A percentile compares a stretch with the other conserved stretches of the same genome.
phyloP scores from a whole-genome alignment of 2,888 invertebrate genomes.

The Acanthococcus lagerstroemiae region DNA sequence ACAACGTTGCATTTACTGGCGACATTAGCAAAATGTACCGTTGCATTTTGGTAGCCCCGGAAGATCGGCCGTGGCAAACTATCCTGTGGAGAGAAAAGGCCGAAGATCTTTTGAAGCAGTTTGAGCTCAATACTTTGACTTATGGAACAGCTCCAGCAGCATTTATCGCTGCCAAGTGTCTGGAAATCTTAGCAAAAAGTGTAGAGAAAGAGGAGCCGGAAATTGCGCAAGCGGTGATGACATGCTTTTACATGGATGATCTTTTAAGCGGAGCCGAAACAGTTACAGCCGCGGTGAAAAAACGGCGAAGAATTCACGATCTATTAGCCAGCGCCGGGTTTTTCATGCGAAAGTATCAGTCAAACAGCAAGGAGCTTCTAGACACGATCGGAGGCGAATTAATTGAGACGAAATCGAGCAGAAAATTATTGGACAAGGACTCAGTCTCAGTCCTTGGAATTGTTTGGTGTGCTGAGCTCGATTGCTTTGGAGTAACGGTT shows the following conservation, averaged over 20 bases:
- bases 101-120: not conserved
- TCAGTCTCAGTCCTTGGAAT: too few species aligned
- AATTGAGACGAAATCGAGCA: too few species aligned
- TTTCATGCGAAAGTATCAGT: too few species aligned
- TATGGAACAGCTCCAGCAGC: constrained; percentile 37
- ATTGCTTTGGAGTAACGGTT: not conserved
- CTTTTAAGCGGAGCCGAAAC: constrained; percentile 34
- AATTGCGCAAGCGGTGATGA: constrained; percentile 32
- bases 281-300: constrained; percentile 29
- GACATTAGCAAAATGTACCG: constrained; percentile 42
- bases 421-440: too few species aligned
- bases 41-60: constrained; percentile 37
- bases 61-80: constrained; percentile 39
- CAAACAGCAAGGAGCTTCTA: too few species aligned
- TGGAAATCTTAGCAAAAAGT: constrained; percentile 37
- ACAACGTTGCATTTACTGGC: constrained; percentile 38
- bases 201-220: constrained; percentile 21
- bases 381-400: too few species aligned
- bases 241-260: constrained; percentile 40
- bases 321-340: too few species aligned
- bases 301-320: too few species aligned
- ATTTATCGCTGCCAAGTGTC: constrained; percentile 37
- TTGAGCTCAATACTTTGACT: constrained; percentile 37
- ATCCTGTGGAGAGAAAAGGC: constrained; percentile 39
- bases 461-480: constrained; percentile 8